A percentile compares a stretch with the other conserved stretches of the same genome.
phyloP scores from a whole-genome alignment of 2,797 vertebrate genomes.

The Pseudocheirus occidentalis region DNA sequence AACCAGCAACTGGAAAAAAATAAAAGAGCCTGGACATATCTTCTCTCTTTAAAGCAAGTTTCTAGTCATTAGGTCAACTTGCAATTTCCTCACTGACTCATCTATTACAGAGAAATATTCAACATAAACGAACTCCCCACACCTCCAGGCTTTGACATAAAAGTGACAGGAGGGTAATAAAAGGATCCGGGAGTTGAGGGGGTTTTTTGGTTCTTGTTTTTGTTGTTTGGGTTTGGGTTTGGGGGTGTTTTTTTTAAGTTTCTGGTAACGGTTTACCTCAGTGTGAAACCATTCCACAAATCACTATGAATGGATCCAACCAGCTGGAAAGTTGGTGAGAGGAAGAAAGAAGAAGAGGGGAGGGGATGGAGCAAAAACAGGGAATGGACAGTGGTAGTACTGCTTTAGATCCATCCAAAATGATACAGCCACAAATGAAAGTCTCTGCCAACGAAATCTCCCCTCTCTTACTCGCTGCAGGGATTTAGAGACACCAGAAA shows the following conservation, averaged over 20 bases:
- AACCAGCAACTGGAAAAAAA: background rate
- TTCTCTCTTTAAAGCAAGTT: background rate
- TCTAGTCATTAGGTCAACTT: background rate
- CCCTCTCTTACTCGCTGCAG: background rate
- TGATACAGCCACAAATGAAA: background rate
- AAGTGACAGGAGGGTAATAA: background rate
- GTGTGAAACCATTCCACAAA: slow-evolving; percentile 38
- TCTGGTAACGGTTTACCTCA: slow-evolving; percentile 12
- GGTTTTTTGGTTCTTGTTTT: background rate
- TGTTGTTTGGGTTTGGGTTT: background rate
- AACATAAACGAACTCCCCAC: background rate
- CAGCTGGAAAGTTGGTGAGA: background rate
- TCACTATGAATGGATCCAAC: background rate
- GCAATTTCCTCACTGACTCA: background rate
- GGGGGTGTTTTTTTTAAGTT: background rate
- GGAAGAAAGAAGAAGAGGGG: background rate
- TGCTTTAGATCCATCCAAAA: slow-evolving; percentile 23
- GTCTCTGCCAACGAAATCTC: background rate
- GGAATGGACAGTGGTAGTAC: background rate
- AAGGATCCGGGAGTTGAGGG: background rate
- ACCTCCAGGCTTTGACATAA: background rate
- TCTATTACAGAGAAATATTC: background rate
- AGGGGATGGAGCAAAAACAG: background rate
- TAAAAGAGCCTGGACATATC: background rate
- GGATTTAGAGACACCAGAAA: background rate